These are phyloP conservation scores for Protosalanx chinensis DNA, from an alignment of 2,797 vertebrate species.

Conservation along the genomic window DNA sequence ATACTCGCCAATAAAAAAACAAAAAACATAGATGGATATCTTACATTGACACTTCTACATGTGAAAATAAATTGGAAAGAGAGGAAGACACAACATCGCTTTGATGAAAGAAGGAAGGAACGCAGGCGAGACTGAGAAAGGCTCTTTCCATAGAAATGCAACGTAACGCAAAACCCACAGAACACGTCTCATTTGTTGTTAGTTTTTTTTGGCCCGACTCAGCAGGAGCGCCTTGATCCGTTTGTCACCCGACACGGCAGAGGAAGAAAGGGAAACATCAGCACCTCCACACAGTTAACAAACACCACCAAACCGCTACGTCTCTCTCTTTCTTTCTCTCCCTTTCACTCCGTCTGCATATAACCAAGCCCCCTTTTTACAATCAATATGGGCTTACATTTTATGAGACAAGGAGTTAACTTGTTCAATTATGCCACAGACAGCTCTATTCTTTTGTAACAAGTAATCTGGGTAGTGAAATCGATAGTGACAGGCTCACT, in stretches of 20 bases:
- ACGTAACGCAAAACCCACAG: slow-evolving; percentile 41
- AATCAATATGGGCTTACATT: slow-evolving; percentile 97
- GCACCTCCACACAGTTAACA: slow-evolving; percentile 77
- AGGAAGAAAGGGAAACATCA: slow-evolving; percentile 62
- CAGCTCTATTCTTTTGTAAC: slow-evolving; percentile 99
- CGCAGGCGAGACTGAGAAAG: not conserved
- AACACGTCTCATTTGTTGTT: slow-evolving; percentile 58
- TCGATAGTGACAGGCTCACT: slow-evolving; percentile 96
- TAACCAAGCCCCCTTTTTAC: slow-evolving; percentile 68
- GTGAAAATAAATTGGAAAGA: slow-evolving; percentile 52
- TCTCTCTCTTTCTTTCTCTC: slow-evolving; percentile 37
- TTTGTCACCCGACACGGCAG: slow-evolving; percentile 61
- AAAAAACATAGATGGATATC: slow-evolving; percentile 13
- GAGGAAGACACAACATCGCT: slow-evolving; percentile 33
- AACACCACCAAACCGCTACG: slow-evolving; percentile 69
- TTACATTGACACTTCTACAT: slow-evolving; percentile 49
- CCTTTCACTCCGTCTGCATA: slow-evolving; percentile 71
- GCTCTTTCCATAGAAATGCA: slow-evolving; percentile 20
- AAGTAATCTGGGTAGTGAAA: slow-evolving; percentile 98
- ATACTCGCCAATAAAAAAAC: not conserved
- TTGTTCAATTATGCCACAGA: slow-evolving; percentile 99
- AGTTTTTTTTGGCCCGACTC: slow-evolving; percentile 55
- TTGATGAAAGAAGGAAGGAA: slow-evolving; percentile 39
- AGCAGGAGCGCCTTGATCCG: slow-evolving; percentile 60
- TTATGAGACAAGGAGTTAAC: slow-evolving; percentile 99